Conservation (phyloP, 2,113 vertebrate genomes). For the Stomatorhinus ivindoensis region DNA sequence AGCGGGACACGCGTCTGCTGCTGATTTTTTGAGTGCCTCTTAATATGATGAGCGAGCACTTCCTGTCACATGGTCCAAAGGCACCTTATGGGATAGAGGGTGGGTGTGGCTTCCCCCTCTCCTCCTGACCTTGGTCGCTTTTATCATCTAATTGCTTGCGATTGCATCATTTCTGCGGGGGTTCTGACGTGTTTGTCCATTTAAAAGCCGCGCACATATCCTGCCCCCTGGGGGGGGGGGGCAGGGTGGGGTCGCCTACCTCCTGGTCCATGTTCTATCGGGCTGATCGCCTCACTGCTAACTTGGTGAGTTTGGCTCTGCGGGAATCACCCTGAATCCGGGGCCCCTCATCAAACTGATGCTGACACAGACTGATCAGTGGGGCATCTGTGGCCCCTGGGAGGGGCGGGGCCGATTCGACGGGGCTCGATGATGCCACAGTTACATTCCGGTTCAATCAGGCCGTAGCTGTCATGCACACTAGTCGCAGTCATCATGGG, state of each 20-base stretch:
- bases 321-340: neutral
- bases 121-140: constrained; percentile 50
- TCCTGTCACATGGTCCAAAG: neutral
- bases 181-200: constrained; percentile 9
- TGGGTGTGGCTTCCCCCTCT: constrained; percentile 11
- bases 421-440: neutral
- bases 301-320: neutral
- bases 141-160: constrained; percentile 50
- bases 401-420: neutral
- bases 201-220: constrained; percentile 23
- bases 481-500: too few relatives aligned
- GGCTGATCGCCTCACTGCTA: neutral
- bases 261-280: neutral
- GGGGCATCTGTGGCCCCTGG: neutral
- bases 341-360: neutral
- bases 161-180: constrained; percentile 42
- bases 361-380: neutral
- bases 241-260: neutral
- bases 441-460: neutral
- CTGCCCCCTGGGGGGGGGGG: neutral
- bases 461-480: neutral
- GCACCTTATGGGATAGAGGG: neutral
- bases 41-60: neutral
- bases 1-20: constrained; percentile 32
- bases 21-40: constrained; percentile 29